Conservation (phyloP, 2,797 vertebrate genomes). For the Notamacropus eugenii region DNA sequence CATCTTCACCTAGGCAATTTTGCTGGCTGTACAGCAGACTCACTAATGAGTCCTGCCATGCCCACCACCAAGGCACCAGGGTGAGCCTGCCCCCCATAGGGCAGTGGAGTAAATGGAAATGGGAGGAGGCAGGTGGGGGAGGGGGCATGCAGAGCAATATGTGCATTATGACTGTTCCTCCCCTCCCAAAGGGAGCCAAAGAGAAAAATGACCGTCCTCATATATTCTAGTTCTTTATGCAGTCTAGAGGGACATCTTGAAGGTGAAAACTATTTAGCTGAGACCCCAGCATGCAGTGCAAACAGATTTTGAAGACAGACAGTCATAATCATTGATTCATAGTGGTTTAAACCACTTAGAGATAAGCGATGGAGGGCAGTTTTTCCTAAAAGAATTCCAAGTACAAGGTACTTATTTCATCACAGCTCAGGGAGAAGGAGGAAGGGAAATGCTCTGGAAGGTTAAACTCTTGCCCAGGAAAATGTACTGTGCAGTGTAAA, state of each 20-base stretch:
- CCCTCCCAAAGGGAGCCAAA: background rate
- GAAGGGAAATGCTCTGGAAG: conserved; percentile 38
- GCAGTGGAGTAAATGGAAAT: background rate
- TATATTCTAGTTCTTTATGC: conserved; percentile 2
- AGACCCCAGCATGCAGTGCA: background rate
- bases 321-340: background rate
- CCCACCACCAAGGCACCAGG: background rate
- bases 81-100: background rate
- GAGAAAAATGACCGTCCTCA: background rate
- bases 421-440: conserved; percentile 41
- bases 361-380: conserved; percentile 48
- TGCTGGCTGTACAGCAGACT: conserved; percentile 14
- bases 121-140: background rate
- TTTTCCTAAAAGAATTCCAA: conserved; percentile 47
- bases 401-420: conserved; percentile 25
- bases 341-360: conserved; percentile 9
- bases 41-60: conserved; percentile 7
- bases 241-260: conserved; percentile 21
- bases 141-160: background rate
- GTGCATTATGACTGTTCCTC: background rate
- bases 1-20: conserved; percentile 31
- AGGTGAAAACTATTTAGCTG: conserved; percentile 23
- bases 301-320: conserved; percentile 50
- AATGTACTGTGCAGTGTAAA: conserved; percentile 46
- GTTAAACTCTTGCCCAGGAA: conserved; percentile 44